These are phyloP conservation scores for Zygothrica quintamaculata DNA, from an alignment of 2,888 invertebrate genomes.

Conservation along the genomic window DNA sequence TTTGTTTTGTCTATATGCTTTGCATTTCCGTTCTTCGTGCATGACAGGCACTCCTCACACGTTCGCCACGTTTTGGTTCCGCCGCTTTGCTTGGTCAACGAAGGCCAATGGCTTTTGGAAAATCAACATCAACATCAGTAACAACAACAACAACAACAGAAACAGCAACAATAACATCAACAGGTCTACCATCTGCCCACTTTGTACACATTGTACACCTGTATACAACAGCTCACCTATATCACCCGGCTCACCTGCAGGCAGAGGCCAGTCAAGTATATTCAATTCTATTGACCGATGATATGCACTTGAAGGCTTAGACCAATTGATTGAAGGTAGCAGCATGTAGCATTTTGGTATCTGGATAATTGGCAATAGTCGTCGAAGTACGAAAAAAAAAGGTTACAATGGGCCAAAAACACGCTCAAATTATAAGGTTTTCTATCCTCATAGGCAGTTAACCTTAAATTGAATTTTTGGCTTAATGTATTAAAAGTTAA, in stretches of 20 bases:
- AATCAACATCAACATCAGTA: too few relatives aligned
- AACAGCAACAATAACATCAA: too few relatives aligned
- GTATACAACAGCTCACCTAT: too few relatives aligned
- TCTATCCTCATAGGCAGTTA: conserved; percentile 5
- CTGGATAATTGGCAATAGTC: conserved; percentile 39
- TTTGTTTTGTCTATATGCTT: conserved; percentile 54
- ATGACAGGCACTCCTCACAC: conserved; percentile 57
- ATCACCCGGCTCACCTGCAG: conserved; percentile 7
- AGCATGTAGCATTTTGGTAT: conserved; percentile 12
- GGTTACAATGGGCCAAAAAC: conserved; percentile 29
- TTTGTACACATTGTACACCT: conserved; percentile 15
- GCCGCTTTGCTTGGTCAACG: conserved; percentile 60
- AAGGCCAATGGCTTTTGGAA: conserved; percentile 74
- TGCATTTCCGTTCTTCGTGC: conserved; percentile 80
- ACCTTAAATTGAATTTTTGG: conserved; percentile 15
- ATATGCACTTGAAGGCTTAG: conserved; percentile 3
- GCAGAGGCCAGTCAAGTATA: conserved; percentile 26
- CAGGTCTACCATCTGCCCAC: conserved; percentile 49
- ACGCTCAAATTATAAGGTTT: too few relatives aligned
- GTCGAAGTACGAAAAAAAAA: conserved; percentile 29
- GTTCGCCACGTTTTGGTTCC: conserved; percentile 33
- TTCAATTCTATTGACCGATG: conserved; percentile 21
- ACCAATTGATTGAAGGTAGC: conserved; percentile 34
- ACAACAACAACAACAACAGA: too few relatives aligned
- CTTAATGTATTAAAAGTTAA: not conserved